A percentile compares a stretch with the other conserved stretches of the same genome.
Evolutionary conservation across 1,140 invertebrate species (phyloP).

Genomic region (Drosophila tristis): DNA sequence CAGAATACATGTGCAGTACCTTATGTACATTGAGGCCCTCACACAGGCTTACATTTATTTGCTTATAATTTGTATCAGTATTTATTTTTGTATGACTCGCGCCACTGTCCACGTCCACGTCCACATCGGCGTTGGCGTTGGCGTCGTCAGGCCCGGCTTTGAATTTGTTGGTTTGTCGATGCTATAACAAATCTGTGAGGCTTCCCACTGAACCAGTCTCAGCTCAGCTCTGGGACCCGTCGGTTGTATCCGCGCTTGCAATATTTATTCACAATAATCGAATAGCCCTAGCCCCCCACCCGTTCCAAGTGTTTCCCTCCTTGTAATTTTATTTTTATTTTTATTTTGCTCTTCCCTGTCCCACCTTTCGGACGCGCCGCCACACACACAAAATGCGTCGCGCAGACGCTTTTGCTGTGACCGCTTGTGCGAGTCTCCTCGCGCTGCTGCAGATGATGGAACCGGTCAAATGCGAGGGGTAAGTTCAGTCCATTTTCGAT

Average conservation of each 20-base stretch:
- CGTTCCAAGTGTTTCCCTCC: too few species aligned
- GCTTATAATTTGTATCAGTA: constrained; percentile 58
- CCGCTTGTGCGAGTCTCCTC: constrained; percentile 36
- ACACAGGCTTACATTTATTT: constrained; percentile 24
- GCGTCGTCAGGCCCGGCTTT: constrained; percentile 17
- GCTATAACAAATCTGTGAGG: constrained; percentile 68
- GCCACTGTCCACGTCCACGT: constrained; percentile 13
- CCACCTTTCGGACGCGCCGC: background rate
- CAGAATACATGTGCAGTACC: background rate
- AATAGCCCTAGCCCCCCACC: background rate
- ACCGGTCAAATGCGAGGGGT: constrained; percentile 67
- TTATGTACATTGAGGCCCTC: background rate
- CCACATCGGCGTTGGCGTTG: constrained; percentile 8
- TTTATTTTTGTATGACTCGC: constrained; percentile 36
- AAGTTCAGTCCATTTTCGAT: constrained; percentile 49
- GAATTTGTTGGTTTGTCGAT: constrained; percentile 25
- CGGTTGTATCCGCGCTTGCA: constrained; percentile 61
- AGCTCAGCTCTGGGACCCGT: constrained; percentile 57
- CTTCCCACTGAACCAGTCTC: constrained; percentile 60
- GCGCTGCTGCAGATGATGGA: constrained; percentile 63
- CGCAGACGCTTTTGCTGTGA: constrained; percentile 60
- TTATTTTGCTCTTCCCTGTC: constrained; percentile 27
- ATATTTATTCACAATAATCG: constrained; percentile 22
- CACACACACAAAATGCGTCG: constrained; percentile 65
- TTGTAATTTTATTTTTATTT: constrained; percentile 42